Evolutionary conservation across 1,140 invertebrate genomes (phyloP).

Genomic region (Procambarus virginalis): DNA sequence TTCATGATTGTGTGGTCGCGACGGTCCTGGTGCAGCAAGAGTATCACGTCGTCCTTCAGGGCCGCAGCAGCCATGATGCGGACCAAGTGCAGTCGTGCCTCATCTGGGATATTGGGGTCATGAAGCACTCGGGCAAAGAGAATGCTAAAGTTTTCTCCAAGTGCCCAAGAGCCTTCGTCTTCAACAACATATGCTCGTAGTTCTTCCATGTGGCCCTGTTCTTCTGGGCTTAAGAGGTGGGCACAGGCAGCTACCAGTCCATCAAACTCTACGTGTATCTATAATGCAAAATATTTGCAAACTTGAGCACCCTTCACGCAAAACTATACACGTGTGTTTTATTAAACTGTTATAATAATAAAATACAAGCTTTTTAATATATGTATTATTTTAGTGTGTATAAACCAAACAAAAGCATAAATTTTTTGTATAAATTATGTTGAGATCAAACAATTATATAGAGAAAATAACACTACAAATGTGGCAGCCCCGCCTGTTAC

Average conservation of each 20-base stretch:
- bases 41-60: conserved; percentile 91
- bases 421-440: no score
- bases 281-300: conserved; percentile 38
- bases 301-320: neutral
- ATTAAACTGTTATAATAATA: no score
- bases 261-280: conserved; percentile 81
- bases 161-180: conserved; percentile 91
- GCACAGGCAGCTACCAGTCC: conserved; percentile 79
- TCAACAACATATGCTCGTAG: conserved; percentile 89
- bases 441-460: no score
- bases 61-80: conserved; percentile 78
- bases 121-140: conserved; percentile 75
- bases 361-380: no score
- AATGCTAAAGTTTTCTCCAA: conserved; percentile 89
- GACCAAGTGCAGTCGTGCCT: conserved; percentile 71
- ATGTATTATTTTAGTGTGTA: no score
- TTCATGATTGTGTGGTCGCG: conserved; percentile 90
- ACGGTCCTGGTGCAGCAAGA: conserved; percentile 91
- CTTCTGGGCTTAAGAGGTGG: conserved; percentile 81
- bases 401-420: no score
- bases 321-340: no score
- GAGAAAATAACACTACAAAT: neutral
- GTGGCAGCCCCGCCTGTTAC: conserved; percentile 10
- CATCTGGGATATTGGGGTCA: conserved; percentile 71
- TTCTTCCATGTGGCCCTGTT: conserved; percentile 84